These are phyloP conservation scores for Triplophysa siluroides DNA, from an alignment of 2,113 vertebrate species.

Conservation along the genomic window DNA sequence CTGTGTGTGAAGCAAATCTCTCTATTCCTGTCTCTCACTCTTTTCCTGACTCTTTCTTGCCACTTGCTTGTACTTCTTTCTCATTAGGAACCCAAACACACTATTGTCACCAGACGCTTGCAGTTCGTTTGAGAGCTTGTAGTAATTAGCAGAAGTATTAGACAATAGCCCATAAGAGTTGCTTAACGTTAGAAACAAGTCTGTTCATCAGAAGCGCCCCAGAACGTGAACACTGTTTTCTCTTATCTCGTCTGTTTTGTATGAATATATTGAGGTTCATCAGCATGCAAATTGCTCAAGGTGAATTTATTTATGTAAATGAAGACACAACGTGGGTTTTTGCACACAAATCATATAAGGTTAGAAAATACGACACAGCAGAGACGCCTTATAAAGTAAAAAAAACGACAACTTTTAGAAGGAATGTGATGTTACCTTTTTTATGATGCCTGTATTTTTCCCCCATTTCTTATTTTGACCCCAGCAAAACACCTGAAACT, in stretches of 20 bases:
- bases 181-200: conserved; percentile 10
- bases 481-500: not conserved
- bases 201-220: conserved; percentile 23
- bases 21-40: not conserved
- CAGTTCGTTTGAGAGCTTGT: conserved; percentile 37
- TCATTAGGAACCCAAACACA: conserved; percentile 40
- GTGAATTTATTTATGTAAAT: conserved; percentile 74
- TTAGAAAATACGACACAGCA: conserved; percentile 30
- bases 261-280: conserved; percentile 68
- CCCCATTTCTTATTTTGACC: not conserved
- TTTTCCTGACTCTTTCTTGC: conserved; percentile 35
- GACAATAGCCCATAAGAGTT: conserved; percentile 37
- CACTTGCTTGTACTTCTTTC: not conserved
- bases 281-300: conserved; percentile 75
- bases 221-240: conserved; percentile 37
- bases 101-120: conserved; percentile 14
- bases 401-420: conserved; percentile 13
- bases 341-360: conserved; percentile 49
- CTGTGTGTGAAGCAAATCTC: not conserved
- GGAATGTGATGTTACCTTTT: not conserved
- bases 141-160: conserved; percentile 50
- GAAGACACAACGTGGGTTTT: conserved; percentile 42
- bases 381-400: conserved; percentile 8
- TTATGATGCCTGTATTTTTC: not conserved
- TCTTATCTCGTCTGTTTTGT: conserved; percentile 52